A percentile compares a stretch with the other conserved stretches of the same genome.
These are phyloP conservation scores for Eulemur mongoz DNA, from an alignment of 2,797 vertebrate species.

Conservation along the genomic window DNA sequence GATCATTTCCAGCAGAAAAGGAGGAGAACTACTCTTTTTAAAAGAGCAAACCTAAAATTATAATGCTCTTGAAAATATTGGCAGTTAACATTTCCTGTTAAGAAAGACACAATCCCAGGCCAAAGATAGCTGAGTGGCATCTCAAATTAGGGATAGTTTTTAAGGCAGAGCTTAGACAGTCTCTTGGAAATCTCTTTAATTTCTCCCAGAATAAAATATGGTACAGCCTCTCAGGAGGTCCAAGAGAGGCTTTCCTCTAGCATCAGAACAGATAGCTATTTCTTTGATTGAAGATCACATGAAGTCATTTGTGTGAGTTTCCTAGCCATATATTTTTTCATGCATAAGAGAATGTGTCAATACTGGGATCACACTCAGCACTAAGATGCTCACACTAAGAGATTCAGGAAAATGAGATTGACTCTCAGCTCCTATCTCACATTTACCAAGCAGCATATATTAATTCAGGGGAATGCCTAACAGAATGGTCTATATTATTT, in stretches of 20 bases:
- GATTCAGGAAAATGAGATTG: neutral
- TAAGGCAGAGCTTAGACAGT: constrained; percentile 3
- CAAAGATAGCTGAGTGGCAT: neutral
- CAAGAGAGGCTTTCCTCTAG: neutral
- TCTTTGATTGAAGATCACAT: neutral
- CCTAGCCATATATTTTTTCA: neutral
- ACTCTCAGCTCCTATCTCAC: neutral
- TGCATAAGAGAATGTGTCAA: neutral
- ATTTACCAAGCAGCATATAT: neutral
- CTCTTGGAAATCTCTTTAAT: neutral
- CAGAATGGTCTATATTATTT: neutral
- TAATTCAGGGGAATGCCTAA: neutral
- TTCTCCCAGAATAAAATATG: constrained; percentile 13
- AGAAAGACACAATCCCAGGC: neutral
- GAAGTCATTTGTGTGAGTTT: neutral
- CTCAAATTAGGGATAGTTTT: constrained; percentile 10
- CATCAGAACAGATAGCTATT: neutral
- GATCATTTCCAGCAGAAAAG: neutral
- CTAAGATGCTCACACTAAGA: neutral
- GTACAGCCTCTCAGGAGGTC: neutral
- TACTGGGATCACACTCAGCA: neutral
- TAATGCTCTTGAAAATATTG: neutral
- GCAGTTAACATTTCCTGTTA: constrained; percentile 35
- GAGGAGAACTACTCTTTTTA: neutral
- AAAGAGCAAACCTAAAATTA: neutral